A percentile compares a stretch with the other conserved stretches of the same genome.
These are phyloP conservation scores for Helicoverpa armigera DNA, from an alignment of 1,140 invertebrate genomes.

Conservation along the genomic window DNA sequence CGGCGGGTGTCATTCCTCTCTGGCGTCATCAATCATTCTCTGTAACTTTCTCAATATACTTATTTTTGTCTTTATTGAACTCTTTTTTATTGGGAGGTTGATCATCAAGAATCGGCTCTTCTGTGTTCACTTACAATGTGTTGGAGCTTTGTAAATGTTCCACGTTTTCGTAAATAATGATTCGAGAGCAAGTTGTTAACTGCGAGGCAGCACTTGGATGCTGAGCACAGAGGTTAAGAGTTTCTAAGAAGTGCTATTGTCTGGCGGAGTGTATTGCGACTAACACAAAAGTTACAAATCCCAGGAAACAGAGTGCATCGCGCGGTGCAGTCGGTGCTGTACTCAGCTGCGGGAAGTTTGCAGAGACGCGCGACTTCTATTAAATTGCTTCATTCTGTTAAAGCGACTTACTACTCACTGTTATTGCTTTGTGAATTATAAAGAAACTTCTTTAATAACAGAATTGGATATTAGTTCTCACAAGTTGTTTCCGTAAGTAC, in stretches of 20 bases:
- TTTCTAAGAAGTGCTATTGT: not conserved
- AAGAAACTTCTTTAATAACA: not conserved
- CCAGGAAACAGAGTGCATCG: not conserved
- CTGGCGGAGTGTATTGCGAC: not conserved
- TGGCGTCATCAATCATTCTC: constrained; percentile 47
- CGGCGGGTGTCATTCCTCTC: constrained; percentile 37
- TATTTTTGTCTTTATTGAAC: constrained; percentile 52
- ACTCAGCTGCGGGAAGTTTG: constrained; percentile 17
- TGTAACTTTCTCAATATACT: constrained; percentile 48
- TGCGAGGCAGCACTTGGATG: not conserved
- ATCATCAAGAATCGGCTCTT: constrained; percentile 23
- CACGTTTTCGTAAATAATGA: not conserved
- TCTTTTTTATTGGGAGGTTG: constrained; percentile 42
- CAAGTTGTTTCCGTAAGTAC: not conserved
- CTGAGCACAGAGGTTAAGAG: not conserved
- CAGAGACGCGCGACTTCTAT: not conserved
- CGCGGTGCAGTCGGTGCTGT: not conserved
- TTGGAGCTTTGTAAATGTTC: not conserved
- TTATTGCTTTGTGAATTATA: not conserved
- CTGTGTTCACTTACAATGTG: not conserved
- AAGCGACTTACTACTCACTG: not conserved
- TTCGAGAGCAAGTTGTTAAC: not conserved
- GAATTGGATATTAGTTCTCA: not conserved
- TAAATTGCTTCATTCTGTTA: constrained; percentile 32
- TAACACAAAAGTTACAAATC: not conserved